Evolutionary conservation across 1,140 invertebrate species (phyloP).

Genomic region (Micrasema longulum): DNA sequence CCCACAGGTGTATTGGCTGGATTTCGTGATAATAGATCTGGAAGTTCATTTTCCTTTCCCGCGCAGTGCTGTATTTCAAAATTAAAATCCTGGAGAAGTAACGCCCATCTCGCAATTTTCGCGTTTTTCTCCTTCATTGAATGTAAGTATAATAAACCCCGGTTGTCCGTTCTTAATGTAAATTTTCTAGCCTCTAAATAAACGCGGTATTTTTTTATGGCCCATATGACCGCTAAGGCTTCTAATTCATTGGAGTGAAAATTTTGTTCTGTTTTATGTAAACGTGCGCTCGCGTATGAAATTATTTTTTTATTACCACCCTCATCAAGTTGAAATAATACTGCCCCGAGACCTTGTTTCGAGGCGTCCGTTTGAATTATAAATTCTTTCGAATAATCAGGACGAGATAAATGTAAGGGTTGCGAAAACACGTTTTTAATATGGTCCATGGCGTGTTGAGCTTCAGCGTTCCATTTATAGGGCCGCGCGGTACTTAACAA

Average conservation of each 20-base stretch:
- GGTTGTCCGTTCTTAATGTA: not conserved
- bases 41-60: slow-evolving; percentile 13
- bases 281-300: slow-evolving; percentile 1
- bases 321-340: not conserved
- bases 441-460: not conserved
- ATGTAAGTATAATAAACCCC: slow-evolving; percentile 5
- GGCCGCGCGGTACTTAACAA: not conserved
- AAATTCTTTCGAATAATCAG: not conserved
- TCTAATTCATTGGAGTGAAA: slow-evolving; percentile 18
- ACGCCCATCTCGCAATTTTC: slow-evolving; percentile 16
- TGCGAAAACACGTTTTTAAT: not conserved
- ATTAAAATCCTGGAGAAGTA: slow-evolving; percentile 23
- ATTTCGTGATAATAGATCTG: slow-evolving; percentile 4
- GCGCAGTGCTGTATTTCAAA: slow-evolving; percentile 20
- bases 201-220: slow-evolving; percentile 4
- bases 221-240: slow-evolving; percentile 12
- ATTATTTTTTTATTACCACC: slow-evolving; percentile 6
- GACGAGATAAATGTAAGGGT: not conserved
- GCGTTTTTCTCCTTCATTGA: not conserved
- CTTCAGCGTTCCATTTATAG: not conserved
- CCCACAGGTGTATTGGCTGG: not conserved
- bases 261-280: not conserved
- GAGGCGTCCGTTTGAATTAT: slow-evolving; percentile 11
- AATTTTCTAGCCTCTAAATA: slow-evolving; percentile 7
- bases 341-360: not conserved